Base-by-base conservation (phyloP, 2,888 invertebrate species). In the Synanthedon myopaeformis region DNA sequence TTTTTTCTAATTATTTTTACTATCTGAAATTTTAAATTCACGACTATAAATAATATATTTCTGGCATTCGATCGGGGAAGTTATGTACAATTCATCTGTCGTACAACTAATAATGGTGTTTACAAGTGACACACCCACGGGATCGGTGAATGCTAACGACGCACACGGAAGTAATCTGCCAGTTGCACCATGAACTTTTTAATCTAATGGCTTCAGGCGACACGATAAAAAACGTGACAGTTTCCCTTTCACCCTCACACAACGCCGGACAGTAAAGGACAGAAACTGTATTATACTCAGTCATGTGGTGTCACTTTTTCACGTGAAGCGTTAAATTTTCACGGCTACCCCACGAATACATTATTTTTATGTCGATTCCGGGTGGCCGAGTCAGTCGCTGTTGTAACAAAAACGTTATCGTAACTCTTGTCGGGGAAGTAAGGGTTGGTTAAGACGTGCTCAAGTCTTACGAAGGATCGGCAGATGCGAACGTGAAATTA, bases 311-410 rank as follows among this genome's bases (percentile, higher is more conserved):
- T 74, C 66, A 74, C 58, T 79, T 83, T 82, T 85, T 79, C 70
- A 73, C 67, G 69, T 65, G 67, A 61, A 69, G 74, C 76, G 76
- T 81, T 75, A 78, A 76, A 80, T 82, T 82, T 82, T 82, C 82
- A 81, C 80, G 79, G 79, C 76, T 76, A 81, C 80, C 82, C 82
- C 63, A 63, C 66, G 74, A 78, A 84, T 84, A 84, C 84, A 82
- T 86, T 82, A 85, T 73, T 69, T 82, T 82, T 79, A 81, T 82
- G 78, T 81, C 70, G 72, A 77, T 81, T 80, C 82, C 76, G 86
- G 85, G 86, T 86, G 86, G 86, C 72, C 86, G 69, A 62, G 62
- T 62, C 49, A 59, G 68, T 62, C 69, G 70, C 52, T 68, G 72
- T 73, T 69, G 72, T 74, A 66, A 79, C 74, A 77, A 79, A 83